phyloP scores from a whole-genome alignment of 1,140 invertebrate genomes.

The Gerris buenoi region DNA sequence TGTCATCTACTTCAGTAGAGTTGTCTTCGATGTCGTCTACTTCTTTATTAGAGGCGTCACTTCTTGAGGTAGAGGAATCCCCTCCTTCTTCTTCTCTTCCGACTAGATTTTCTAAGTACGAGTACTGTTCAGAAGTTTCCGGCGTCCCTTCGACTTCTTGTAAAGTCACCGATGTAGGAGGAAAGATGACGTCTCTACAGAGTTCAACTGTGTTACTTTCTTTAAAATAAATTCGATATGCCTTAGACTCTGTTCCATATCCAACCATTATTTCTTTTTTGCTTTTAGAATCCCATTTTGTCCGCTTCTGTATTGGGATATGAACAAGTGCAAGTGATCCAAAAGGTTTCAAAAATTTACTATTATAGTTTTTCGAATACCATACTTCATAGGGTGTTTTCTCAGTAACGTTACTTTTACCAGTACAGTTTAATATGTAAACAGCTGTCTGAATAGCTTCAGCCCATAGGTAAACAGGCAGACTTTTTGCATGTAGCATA shows the following conservation, averaged over 20 bases:
- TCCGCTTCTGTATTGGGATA: conserved; percentile 16
- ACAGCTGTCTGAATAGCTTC: conserved; percentile 8
- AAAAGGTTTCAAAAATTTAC: conserved; percentile 23
- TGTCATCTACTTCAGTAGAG: too few species aligned
- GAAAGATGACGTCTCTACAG: background rate
- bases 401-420: background rate
- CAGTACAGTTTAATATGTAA: background rate
- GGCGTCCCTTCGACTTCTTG: too few species aligned
- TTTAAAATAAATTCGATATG: background rate
- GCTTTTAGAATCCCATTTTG: conserved; percentile 21
- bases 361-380: conserved; percentile 11
- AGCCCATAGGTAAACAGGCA: background rate
- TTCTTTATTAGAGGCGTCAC: too few species aligned
- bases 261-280: conserved; percentile 22
- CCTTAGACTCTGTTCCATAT: conserved; percentile 13
- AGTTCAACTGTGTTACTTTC: background rate
- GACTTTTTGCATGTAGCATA: background rate
- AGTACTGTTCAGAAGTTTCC: too few species aligned
- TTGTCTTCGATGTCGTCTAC: too few species aligned
- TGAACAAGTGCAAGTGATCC: conserved; percentile 20
- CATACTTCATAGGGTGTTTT: conserved; percentile 21
- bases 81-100: too few species aligned
- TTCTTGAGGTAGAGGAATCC: too few species aligned
- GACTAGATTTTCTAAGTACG: too few species aligned
- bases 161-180: too few species aligned